Evolutionary conservation across 2,113 vertebrate species (phyloP).

Genomic region (Leucosticte australis): DNA sequence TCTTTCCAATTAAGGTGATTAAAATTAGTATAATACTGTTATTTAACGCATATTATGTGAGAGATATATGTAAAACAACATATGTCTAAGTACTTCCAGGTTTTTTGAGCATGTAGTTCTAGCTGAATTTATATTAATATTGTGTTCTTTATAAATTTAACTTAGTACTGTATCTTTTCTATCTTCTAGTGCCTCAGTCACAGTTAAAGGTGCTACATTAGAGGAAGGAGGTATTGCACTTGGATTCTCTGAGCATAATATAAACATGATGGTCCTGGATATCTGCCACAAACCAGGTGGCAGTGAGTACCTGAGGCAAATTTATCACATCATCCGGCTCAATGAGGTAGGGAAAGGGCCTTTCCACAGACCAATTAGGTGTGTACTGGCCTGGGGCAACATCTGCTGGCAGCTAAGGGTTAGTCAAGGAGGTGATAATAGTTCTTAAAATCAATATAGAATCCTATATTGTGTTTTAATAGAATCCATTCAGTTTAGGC

Average conservation of each 20-base stretch:
- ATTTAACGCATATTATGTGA: neutral
- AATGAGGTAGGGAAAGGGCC: constrained; percentile 98
- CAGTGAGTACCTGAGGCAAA: constrained; percentile 94
- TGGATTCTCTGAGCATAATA: constrained; percentile 97
- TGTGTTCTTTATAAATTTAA: neutral
- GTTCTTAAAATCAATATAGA: constrained; percentile 77
- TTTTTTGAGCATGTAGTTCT: neutral
- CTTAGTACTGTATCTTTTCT: constrained; percentile 24
- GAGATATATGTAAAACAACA: neutral
- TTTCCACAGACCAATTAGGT: constrained; percentile 97
- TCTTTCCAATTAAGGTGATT: constrained; percentile 7
- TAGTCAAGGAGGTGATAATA: constrained; percentile 80
- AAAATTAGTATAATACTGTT: neutral
- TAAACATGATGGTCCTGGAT: constrained; percentile 96
- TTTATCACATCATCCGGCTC: constrained; percentile 99
- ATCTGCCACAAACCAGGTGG: constrained; percentile 99
- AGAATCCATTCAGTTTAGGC: constrained; percentile 55
- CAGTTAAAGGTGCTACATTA: constrained; percentile 62
- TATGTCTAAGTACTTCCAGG: neutral
- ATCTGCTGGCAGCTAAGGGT: constrained; percentile 86
- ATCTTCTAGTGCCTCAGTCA: constrained; percentile 77
- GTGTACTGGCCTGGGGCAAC: constrained; percentile 91
- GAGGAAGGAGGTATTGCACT: constrained; percentile 75
- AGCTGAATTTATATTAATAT: neutral
- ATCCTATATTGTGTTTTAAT: constrained; percentile 69